phyloP scores from a whole-genome alignment of 2,888 invertebrate genomes.

The Melipona beecheii region DNA sequence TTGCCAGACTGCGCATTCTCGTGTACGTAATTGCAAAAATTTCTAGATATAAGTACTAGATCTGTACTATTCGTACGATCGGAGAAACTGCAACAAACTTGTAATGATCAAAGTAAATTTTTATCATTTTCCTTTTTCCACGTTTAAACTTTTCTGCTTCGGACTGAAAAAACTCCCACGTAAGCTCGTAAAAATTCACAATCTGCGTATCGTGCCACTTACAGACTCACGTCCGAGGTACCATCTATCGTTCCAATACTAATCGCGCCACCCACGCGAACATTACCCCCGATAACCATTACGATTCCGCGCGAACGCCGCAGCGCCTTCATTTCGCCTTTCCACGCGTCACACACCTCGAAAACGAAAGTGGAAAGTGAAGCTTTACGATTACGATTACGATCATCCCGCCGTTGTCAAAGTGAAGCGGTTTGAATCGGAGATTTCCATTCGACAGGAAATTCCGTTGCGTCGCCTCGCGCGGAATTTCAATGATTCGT shows the following conservation, averaged over 20 bases:
- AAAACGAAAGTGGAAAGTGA: not conserved
- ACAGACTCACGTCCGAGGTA: not conserved
- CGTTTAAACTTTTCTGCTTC: not conserved
- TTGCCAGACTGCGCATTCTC: no score
- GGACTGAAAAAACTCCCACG: not conserved
- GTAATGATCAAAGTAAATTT: not conserved
- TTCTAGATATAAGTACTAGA: not conserved
- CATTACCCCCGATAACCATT: not conserved
- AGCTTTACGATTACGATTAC: not conserved
- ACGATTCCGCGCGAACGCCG: not conserved
- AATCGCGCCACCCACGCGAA: conserved; percentile 10
- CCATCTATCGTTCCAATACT: conserved; percentile 1
- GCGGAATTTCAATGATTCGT: conserved; percentile 39
- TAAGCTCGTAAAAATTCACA: not conserved
- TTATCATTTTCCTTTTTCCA: not conserved
- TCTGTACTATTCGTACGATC: not conserved
- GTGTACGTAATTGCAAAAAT: no score
- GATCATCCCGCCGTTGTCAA: not conserved
- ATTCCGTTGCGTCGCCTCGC: conserved; percentile 7
- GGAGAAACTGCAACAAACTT: no score
- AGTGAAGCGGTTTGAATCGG: conserved; percentile 10
- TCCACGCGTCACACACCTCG: not conserved
- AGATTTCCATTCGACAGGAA: conserved; percentile 21
- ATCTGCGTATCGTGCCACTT: not conserved
- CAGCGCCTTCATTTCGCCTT: not conserved